phyloP scores from a whole-genome alignment of 2,113 vertebrate species.

The Solea senegalensis region DNA sequence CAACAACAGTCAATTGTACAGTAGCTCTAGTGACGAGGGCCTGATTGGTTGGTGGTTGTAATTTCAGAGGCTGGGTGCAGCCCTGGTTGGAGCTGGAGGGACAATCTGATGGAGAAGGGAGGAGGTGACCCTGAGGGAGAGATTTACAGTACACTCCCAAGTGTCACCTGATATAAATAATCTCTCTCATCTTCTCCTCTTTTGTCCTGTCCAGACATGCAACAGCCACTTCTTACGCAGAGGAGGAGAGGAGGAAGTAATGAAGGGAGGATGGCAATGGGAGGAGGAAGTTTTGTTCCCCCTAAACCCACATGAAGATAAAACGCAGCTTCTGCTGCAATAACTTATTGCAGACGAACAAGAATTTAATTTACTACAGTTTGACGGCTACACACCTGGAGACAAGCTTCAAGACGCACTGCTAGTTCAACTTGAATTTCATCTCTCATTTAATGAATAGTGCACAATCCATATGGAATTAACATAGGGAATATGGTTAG shows the following conservation, averaged over 20 bases:
- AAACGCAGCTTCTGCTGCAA: constrained; percentile 4
- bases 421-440: too few species aligned
- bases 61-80: constrained; percentile 55
- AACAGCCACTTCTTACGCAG: constrained; percentile 27
- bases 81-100: constrained; percentile 39
- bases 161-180: constrained; percentile 55
- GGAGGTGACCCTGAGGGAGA: constrained; percentile 60
- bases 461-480: not conserved
- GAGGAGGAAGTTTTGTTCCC: not conserved
- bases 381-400: not conserved
- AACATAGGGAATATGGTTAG: not conserved
- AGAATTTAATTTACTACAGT: not conserved
- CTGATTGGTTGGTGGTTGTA: constrained; percentile 40
- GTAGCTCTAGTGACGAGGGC: constrained; percentile 48
- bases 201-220: constrained; percentile 58
- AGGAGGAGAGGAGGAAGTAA: constrained; percentile 25
- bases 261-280: not conserved
- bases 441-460: not conserved
- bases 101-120: constrained; percentile 47
- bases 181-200: constrained; percentile 33
- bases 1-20: constrained; percentile 48
- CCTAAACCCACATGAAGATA: not conserved
- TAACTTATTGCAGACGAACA: not conserved
- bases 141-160: constrained; percentile 62
- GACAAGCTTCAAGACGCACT: not conserved